These are phyloP conservation scores for Emberiza fucata DNA, from an alignment of 2,113 vertebrate genomes.

Conservation along the genomic window DNA sequence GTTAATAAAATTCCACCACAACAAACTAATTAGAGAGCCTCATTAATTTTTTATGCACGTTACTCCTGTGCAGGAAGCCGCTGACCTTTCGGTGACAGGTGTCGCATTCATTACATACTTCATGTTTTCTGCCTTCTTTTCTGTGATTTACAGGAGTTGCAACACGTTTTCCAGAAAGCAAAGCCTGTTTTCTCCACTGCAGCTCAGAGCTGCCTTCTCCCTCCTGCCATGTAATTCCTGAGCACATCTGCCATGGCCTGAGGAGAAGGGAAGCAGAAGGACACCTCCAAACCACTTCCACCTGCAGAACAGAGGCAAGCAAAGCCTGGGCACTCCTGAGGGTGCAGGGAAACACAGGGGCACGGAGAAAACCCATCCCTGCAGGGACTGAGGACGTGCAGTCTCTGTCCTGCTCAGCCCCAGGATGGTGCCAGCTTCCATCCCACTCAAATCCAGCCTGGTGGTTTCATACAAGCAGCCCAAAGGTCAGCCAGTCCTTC, in stretches of 20 bases:
- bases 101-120: neutral
- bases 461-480: neutral
- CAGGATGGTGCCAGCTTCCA: neutral
- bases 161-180: neutral
- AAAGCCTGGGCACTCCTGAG: neutral
- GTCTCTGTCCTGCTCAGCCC: neutral
- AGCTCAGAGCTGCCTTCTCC: neutral
- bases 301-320: neutral
- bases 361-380: neutral
- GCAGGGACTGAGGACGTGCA: neutral
- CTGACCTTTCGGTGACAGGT: constrained; percentile 21
- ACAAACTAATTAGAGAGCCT: constrained; percentile 62
- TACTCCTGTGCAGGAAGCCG: neutral
- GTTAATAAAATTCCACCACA: constrained; percentile 47
- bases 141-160: neutral
- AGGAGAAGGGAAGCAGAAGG: neutral
- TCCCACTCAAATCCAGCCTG: neutral
- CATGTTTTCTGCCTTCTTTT: neutral
- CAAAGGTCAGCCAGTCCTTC: neutral
- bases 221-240: neutral
- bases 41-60: constrained; percentile 53
- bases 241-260: accelerated
- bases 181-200: neutral
- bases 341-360: neutral
- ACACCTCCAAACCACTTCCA: neutral